Evolutionary conservation across 1,140 invertebrate species (phyloP).

Genomic region (Phenacoccus solenopsis): DNA sequence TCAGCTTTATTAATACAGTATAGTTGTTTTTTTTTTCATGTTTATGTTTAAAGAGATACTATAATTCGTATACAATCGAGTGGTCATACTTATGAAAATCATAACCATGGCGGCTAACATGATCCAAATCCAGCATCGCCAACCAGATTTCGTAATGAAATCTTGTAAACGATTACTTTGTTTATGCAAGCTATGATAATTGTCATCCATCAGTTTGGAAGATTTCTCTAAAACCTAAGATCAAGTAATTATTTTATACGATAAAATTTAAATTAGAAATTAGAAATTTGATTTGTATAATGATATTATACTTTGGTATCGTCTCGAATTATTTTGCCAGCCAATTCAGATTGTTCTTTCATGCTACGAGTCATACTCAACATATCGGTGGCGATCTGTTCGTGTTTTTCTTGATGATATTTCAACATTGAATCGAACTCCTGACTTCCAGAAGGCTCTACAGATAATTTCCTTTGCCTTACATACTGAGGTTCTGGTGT

Average conservation of each 20-base stretch:
- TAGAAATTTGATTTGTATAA: neutral
- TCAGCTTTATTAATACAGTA: no score
- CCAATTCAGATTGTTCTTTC: constrained; percentile 75
- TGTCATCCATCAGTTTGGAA: constrained; percentile 60
- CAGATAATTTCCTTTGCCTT: constrained; percentile 9
- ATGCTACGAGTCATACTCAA: constrained; percentile 68
- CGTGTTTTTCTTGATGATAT: constrained; percentile 75
- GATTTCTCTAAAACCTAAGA: constrained; percentile 58
- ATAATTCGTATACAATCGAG: no score
- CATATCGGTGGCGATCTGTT: constrained; percentile 88
- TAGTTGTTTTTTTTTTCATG: no score
- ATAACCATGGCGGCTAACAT: constrained; percentile 69
- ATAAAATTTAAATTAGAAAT: no score
- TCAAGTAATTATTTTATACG: no score
- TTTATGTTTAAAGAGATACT: no score
- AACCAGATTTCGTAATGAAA: constrained; percentile 63
- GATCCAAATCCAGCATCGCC: constrained; percentile 88
- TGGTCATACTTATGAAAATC: constrained; percentile 79
- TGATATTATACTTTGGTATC: constrained; percentile 60
- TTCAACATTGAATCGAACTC: constrained; percentile 57
- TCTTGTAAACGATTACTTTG: constrained; percentile 71
- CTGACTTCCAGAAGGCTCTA: constrained; percentile 18
- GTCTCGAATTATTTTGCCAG: constrained; percentile 70
- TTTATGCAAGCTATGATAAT: constrained; percentile 57
- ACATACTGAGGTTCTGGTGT: constrained; percentile 1